Percentiles rank a stretch among this genome's conserved stretches.
Conservation (phyloP, 2,888 invertebrate genomes). For the Orthonevra nobilis region DNA sequence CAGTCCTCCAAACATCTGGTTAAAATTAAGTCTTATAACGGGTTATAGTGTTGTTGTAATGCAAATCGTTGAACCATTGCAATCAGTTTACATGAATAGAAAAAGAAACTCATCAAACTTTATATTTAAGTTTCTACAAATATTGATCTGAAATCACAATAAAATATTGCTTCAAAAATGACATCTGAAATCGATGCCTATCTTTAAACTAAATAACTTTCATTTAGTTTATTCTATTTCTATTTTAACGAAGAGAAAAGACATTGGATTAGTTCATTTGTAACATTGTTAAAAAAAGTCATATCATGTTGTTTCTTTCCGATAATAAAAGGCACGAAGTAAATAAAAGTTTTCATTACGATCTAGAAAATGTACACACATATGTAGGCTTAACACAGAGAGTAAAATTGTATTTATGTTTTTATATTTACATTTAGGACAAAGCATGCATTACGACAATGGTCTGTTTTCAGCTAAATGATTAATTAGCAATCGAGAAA, state of each 20-base stretch:
- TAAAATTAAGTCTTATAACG: not conserved
- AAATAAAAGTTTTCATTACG: slow-evolving; percentile 37
- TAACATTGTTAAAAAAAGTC: slow-evolving; percentile 12
- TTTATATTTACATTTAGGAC: slow-evolving; percentile 35
- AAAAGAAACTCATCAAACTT: not conserved
- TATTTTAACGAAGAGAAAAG: slow-evolving; percentile 17
- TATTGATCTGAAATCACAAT: slow-evolving; percentile 7
- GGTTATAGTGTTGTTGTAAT: not conserved
- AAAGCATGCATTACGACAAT: slow-evolving; percentile 9
- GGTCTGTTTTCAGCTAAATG: no score
- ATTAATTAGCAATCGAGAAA: no score
- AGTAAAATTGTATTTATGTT: not conserved
- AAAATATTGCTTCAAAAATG: slow-evolving; percentile 37
- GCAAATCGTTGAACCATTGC: not conserved
- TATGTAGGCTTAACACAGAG: no score
- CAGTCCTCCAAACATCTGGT: slow-evolving; percentile 8
- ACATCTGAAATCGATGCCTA: not conserved
- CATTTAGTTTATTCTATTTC: not conserved
- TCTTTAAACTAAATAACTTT: not conserved
- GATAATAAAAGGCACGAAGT: slow-evolving; percentile 54
- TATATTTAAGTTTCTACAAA: not conserved
- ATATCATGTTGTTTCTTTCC: slow-evolving; percentile 30
- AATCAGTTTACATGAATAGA: not conserved
- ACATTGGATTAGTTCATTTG: slow-evolving; percentile 15
- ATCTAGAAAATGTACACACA: slow-evolving; percentile 22